Base-by-base conservation (phyloP, 1,140 invertebrate genomes). In the Drosophila paulistorum region DNA sequence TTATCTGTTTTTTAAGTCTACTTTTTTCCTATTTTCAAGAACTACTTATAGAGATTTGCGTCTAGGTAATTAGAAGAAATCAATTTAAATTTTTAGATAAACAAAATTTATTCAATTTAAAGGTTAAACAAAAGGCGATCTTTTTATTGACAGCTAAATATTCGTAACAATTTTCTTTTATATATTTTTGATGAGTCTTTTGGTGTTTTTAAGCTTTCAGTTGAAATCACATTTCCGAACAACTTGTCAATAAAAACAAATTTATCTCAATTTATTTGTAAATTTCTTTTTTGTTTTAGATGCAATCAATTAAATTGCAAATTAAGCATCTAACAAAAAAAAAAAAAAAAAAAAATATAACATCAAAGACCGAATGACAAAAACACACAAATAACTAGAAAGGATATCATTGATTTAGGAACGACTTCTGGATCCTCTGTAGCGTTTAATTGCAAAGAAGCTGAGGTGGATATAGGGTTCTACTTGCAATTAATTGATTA, bases 301-400 rank as follows among this genome's bases (percentile, higher is more conserved):
- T n/a, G 55, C 37, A 82, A 73, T 79, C 79, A 68, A 86, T 86
- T 87, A 71, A 79, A 86, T 86, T 86, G 83, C 76, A 86, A 86
- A 87, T 86, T 79, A 42, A 48, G 45, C 45, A 17, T 7, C n/a
- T 58, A 33, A 33, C 11, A 51, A 4, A 20, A 23, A 42, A 41
- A 17, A 20, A 20, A 23, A 42, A 41, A 17, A 20, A 48, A 10
- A 48, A 48, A 17, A 23, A 51, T 17, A 48, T 7, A 51, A 68
- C 79, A 79, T 86, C 83, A 86, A 86, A 86, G 57, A 59, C 70
- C 54, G 14, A 39, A 23, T 48, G 39, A 14, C 10, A 58, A 37
- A 41, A 45, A 65, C 63, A 66, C 51, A 77, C 64, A 77, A 71
- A 66, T 37, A 72, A 66, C 30, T 51, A 23, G 17, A 20, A 11